Conservation (phyloP, 2,888 invertebrate species). For the Pteria penguin region DNA sequence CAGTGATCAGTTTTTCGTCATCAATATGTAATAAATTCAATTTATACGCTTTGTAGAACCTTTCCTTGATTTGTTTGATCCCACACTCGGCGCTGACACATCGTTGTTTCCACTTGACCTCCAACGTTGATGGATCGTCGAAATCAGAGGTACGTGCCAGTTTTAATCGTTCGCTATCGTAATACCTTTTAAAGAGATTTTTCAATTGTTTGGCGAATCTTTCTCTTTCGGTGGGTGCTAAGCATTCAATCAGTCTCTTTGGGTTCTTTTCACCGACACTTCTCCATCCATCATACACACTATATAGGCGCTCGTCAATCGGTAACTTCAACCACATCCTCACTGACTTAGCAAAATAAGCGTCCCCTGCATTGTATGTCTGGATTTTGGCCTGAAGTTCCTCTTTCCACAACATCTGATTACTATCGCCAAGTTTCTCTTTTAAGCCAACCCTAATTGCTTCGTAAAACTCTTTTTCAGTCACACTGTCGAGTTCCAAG, state of each 20-base stretch:
- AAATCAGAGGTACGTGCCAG: too few species aligned
- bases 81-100: neutral
- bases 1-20: neutral
- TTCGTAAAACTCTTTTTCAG: neutral
- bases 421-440: neutral
- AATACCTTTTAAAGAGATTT: neutral
- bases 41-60: neutral
- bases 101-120: neutral
- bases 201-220: slow-evolving; percentile 2
- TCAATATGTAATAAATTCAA: neutral
- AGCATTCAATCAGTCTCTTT: neutral
- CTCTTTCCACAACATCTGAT: neutral
- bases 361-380: neutral
- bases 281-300: slow-evolving; percentile 7
- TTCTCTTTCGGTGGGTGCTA: slow-evolving; percentile 20
- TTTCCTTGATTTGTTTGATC: neutral
- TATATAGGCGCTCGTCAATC: neutral
- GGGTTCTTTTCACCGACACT: neutral
- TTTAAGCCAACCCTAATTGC: neutral
- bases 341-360: slow-evolving; percentile 10
- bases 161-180: too few species aligned
- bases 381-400: neutral
- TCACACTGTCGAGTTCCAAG: neutral
- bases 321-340: slow-evolving; percentile 9
- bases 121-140: neutral